phyloP scores from a whole-genome alignment of 2,797 vertebrate genomes.

The Dendrocincla tyrannina region DNA sequence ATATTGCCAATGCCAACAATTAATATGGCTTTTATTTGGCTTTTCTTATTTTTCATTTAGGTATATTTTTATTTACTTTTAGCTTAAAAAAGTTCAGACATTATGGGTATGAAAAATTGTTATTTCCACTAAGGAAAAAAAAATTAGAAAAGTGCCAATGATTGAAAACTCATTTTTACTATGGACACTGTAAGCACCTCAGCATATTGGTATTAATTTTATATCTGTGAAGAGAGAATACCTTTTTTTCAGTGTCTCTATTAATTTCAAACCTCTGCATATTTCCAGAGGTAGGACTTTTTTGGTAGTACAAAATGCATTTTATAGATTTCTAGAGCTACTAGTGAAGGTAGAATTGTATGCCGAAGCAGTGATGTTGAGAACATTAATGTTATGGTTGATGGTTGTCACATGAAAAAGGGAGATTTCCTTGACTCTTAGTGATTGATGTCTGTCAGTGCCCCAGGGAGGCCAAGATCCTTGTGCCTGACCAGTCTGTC shows the following conservation, averaged over 20 bases:
- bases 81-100: neutral
- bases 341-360: neutral
- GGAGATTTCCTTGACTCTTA: neutral
- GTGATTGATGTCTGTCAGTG: neutral
- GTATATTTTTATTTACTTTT: neutral
- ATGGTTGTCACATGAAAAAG: neutral
- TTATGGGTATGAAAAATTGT: neutral
- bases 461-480: neutral
- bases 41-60: neutral
- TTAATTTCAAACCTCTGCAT: neutral
- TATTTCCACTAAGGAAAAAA: neutral
- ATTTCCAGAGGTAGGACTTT: neutral
- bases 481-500: neutral
- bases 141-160: neutral
- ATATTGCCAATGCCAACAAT: neutral
- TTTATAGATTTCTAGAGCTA: neutral
- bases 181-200: neutral
- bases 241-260: neutral
- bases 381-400: neutral
- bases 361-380: neutral
- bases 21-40: neutral
- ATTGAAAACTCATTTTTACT: neutral
- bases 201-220: neutral
- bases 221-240: neutral
- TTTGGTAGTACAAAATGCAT: neutral